Conservation (phyloP, 2,888 invertebrate species). For the Dorcus hopei region DNA sequence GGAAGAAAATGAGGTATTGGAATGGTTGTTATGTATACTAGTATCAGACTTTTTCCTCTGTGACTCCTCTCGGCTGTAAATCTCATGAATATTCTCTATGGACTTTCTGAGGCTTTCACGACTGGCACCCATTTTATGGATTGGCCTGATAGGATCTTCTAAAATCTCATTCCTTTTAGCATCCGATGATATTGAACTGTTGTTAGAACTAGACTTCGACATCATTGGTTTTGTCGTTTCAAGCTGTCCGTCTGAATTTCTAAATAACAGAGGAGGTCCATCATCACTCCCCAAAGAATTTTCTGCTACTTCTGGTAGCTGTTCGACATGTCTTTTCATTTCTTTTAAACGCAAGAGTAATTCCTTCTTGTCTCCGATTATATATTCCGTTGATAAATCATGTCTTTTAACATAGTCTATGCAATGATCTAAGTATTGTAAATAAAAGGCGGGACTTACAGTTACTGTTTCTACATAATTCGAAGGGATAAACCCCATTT, state of each 20-base stretch:
- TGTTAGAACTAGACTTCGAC: constrained; percentile 17
- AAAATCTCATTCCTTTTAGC: constrained; percentile 18
- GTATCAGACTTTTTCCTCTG: constrained; percentile 36
- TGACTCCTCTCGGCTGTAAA: constrained; percentile 6
- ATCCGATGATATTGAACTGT: constrained; percentile 14
- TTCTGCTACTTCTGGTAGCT: constrained; percentile 34
- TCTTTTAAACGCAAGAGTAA: constrained; percentile 60
- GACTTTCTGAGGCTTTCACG: constrained; percentile 38
- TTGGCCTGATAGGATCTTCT: constrained; percentile 39
- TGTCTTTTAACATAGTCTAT: constrained; percentile 50
- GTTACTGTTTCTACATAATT: constrained; percentile 80
- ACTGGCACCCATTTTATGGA: constrained; percentile 31
- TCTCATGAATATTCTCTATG: constrained; percentile 40
- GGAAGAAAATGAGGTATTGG: constrained; percentile 9
- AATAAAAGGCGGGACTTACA: constrained; percentile 68
- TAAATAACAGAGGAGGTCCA: constrained; percentile 38
- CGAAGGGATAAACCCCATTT: constrained; percentile 82
- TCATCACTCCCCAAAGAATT: constrained; percentile 37
- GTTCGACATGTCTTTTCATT: constrained; percentile 61
- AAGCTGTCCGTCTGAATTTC: constrained; percentile 41
- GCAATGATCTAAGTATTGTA: constrained; percentile 70
- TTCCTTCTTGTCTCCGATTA: constrained; percentile 58
- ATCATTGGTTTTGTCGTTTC: constrained; percentile 26
- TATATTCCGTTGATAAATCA: constrained; percentile 33
- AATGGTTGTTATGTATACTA: constrained; percentile 9